Conservation (phyloP, 2,888 invertebrate genomes). For the Drosophila anomalipes region DNA sequence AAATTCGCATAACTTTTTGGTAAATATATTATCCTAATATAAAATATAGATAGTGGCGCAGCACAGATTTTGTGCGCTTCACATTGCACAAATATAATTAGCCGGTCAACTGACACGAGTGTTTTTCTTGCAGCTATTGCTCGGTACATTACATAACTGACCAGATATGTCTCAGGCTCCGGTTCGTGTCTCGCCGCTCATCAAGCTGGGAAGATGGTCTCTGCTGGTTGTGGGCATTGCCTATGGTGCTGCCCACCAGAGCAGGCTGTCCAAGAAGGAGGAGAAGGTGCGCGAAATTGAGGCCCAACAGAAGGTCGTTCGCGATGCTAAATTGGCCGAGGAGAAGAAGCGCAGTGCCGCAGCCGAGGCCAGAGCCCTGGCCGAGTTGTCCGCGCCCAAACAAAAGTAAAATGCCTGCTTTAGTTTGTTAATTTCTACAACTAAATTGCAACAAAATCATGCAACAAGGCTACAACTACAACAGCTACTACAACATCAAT, state of each 20-base stretch:
- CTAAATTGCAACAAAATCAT: constrained; percentile 30
- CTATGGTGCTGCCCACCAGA: constrained; percentile 91
- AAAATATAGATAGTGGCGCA: neutral
- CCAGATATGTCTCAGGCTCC: constrained; percentile 86
- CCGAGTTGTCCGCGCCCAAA: constrained; percentile 70
- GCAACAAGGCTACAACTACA: constrained; percentile 24
- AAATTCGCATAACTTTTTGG: constrained; percentile 56
- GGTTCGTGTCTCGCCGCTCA: constrained; percentile 92
- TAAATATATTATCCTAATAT: constrained; percentile 49
- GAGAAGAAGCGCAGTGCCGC: constrained; percentile 89
- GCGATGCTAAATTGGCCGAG: constrained; percentile 90
- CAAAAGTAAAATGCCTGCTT: constrained; percentile 36
- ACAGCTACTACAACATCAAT: constrained; percentile 42
- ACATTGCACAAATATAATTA: neutral
- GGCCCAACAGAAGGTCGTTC: constrained; percentile 88
- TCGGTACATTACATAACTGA: constrained; percentile 80
- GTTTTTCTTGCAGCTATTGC: constrained; percentile 56
- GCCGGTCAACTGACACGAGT: constrained; percentile 9
- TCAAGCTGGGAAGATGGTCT: constrained; percentile 94
- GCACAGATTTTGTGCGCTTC: too few species aligned
- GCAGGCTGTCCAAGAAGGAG: constrained; percentile 89
- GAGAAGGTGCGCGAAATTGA: constrained; percentile 89
- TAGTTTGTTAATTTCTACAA: constrained; percentile 50
- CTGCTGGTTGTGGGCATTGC: constrained; percentile 90
- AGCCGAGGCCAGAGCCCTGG: constrained; percentile 79